Conservation (phyloP, 2,797 vertebrate species). For the Pelochelys cantorii region DNA sequence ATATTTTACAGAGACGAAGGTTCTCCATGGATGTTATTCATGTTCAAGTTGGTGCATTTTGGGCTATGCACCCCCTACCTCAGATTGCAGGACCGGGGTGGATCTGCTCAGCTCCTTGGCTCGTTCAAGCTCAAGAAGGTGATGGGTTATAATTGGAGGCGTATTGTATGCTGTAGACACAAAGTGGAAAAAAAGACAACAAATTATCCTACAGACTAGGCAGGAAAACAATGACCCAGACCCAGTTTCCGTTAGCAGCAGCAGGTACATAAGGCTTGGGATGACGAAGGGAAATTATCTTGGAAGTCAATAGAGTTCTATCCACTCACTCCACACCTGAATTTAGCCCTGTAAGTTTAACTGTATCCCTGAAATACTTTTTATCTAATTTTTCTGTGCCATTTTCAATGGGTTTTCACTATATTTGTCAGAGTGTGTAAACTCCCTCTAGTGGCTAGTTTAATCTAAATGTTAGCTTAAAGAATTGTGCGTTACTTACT, state of each 20-base stretch:
- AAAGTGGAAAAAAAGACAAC: slow-evolving; percentile 15
- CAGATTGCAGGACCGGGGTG: slow-evolving; percentile 76
- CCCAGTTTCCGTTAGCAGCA: background rate
- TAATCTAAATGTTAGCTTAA: background rate
- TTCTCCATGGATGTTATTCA: background rate
- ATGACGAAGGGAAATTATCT: background rate
- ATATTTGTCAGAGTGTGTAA: background rate
- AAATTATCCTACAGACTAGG: background rate
- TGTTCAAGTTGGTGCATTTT: background rate
- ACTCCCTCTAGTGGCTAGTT: slow-evolving; percentile 58
- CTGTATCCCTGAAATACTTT: background rate
- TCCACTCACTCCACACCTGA: background rate
- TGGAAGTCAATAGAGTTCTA: background rate
- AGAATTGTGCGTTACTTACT: background rate
- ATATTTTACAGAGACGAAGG: background rate
- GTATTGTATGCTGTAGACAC: slow-evolving; percentile 74
- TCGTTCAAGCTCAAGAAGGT: slow-evolving; percentile 76
- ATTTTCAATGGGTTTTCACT: background rate
- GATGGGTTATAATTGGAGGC: slow-evolving; percentile 68
- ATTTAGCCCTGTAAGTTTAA: background rate
- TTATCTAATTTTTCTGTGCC: background rate
- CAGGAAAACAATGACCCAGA: background rate
- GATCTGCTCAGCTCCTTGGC: slow-evolving; percentile 81
- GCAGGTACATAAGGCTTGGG: background rate
- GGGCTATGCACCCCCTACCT: slow-evolving; percentile 62